phyloP scores from a whole-genome alignment of 2,113 vertebrate genomes.

The Casuarius casuarius region DNA sequence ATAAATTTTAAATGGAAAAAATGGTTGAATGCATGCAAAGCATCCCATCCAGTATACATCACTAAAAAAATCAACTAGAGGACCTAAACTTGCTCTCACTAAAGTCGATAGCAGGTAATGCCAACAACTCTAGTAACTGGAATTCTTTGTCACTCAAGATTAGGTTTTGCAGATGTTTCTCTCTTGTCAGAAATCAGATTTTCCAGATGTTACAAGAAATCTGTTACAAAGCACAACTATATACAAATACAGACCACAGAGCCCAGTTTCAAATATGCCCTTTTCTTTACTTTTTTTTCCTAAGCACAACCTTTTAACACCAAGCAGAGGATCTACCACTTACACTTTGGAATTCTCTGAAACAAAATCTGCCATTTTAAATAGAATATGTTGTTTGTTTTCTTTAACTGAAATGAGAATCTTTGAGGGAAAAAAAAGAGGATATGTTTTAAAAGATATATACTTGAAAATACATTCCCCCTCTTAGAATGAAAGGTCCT shows the following conservation, averaged over 20 bases:
- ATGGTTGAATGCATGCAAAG: not conserved
- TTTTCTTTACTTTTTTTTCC: not conserved
- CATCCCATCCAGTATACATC: not conserved
- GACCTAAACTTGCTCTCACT: not conserved
- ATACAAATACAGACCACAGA: not conserved
- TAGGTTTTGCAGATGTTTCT: not conserved
- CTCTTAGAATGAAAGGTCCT: slow-evolving; percentile 17
- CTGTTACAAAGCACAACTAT: not conserved
- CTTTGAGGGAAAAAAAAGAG: slow-evolving; percentile 15
- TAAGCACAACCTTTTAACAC: not conserved
- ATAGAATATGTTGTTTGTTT: not conserved
- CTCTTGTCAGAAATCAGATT: slow-evolving; percentile 2
- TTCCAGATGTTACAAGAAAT: not conserved
- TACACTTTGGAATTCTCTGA: not conserved
- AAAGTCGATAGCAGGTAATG: not conserved
- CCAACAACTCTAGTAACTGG: not conserved
- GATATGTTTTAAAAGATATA: slow-evolving; percentile 41
- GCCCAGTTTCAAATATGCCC: not conserved
- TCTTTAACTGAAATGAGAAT: slow-evolving; percentile 1
- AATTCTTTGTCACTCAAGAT: not conserved
- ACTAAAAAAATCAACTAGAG: not conserved
- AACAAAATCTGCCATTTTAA: slow-evolving; percentile 39
- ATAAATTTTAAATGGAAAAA: not conserved
- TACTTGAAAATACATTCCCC: slow-evolving; percentile 11
- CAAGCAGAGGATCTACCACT: not conserved